phyloP scores from a whole-genome alignment of 2,888 invertebrate species.

The Caenorhabditis becei region DNA sequence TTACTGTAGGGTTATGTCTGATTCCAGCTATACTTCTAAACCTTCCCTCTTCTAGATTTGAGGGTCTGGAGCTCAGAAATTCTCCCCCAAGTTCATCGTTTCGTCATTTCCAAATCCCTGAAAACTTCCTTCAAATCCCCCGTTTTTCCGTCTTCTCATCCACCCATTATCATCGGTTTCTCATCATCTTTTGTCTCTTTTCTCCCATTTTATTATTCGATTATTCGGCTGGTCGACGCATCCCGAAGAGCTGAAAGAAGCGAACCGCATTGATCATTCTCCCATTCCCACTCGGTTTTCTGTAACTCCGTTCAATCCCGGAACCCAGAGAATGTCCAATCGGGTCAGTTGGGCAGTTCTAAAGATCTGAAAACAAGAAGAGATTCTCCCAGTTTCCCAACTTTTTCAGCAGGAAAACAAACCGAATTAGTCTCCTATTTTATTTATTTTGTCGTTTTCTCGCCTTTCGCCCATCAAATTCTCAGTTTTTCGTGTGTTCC shows the following conservation, averaged over 20 bases:
- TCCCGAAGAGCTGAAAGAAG: background rate
- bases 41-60: too few relatives aligned
- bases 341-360: background rate
- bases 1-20: too few relatives aligned
- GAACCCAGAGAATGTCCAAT: background rate
- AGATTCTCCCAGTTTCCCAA: background rate
- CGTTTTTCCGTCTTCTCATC: background rate
- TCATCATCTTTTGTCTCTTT: constrained; percentile 5
- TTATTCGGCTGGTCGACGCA: background rate
- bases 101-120: background rate
- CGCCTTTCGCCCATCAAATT: constrained; percentile 6
- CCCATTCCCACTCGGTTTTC: background rate
- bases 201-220: background rate
- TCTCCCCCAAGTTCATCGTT: too few relatives aligned
- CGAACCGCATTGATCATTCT: background rate
- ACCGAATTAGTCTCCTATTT: background rate
- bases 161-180: constrained; percentile 7
- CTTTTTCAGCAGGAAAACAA: constrained; percentile 1
- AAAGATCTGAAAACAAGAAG: background rate
- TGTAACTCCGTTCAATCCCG: background rate
- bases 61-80: too few relatives aligned
- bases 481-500: constrained; percentile 1
- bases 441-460: constrained; percentile 5
- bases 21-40: too few relatives aligned
- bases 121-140: background rate